Percentiles rank a stretch among this genome's conserved stretches.
These are phyloP conservation scores for Rhadina sibilatrix DNA, from an alignment of 2,113 vertebrate genomes.

Conservation along the genomic window DNA sequence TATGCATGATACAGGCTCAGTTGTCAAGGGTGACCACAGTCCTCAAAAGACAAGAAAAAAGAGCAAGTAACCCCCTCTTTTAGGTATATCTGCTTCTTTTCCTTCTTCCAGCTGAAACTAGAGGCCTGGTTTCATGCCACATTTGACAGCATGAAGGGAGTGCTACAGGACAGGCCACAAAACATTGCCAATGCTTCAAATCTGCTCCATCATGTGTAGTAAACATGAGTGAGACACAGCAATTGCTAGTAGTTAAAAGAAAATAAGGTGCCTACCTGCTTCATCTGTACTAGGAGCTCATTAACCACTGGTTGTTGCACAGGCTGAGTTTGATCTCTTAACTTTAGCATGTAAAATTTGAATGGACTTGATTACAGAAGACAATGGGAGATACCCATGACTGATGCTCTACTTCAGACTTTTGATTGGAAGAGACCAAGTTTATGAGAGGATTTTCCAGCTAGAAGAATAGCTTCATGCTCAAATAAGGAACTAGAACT, in stretches of 20 bases:
- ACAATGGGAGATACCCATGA: background rate
- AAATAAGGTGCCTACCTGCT: background rate
- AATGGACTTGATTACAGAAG: background rate
- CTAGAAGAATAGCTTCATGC: background rate
- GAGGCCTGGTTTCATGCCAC: background rate
- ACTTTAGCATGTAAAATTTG: background rate
- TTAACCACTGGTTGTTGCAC: background rate
- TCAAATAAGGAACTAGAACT: background rate
- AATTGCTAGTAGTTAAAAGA: background rate
- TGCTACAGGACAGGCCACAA: background rate
- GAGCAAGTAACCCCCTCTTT: background rate
- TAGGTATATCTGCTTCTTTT: background rate
- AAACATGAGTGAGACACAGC: background rate
- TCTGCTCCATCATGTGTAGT: fast-evolving
- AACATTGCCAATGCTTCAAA: background rate
- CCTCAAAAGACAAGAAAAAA: background rate
- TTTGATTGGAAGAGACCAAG: background rate
- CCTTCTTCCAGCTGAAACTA: background rate
- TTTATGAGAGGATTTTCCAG: background rate
- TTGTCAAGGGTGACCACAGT: background rate
- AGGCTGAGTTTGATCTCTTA: background rate
- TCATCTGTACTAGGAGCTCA: background rate
- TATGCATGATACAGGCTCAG: background rate
- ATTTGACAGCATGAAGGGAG: background rate
- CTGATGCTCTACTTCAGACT: background rate